Base-by-base conservation (phyloP, 2,888 invertebrate genomes). In the Muschampia staudingeri region DNA sequence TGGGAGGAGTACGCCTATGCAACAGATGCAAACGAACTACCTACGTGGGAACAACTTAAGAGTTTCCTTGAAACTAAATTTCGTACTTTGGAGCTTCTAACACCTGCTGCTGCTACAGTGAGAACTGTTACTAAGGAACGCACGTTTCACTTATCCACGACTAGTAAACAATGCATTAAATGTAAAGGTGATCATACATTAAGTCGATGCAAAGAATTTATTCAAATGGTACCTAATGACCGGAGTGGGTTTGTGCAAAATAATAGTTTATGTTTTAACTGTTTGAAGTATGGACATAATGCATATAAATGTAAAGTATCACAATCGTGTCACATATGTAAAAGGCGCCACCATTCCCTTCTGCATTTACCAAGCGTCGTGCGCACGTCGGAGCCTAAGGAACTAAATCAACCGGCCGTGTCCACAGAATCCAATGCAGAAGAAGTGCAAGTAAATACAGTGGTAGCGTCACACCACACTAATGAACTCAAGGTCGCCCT, bases 1-100 rank as follows among this genome's bases (percentile, higher is more conserved):
- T 89, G 85, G 86, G 88, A 88, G 78, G 44, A 87, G 25, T n/a
- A 78, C 79, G 69, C 80, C 1, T 81, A 81, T 48, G 77, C 44
- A 48, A 78, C 81, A 71, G 42, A 81, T 11, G n/a, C 61, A 1
- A 76, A 86, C 9, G 76, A 75, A 25, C 75, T 86, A 44, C 85
- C 86, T n/a, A 82, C 76, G 11, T 83, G 82, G 81, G 37, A 73
- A 0, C 78, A 81, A 16, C 72, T 87, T 37, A 79, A 67, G 12
- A 78, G 65, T 0, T 86, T 84, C 80, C 71, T 86, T 1, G 81
- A 84, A 80, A 73, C 84, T 7, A 86, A 83, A 75, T 85, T 77
- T 52, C 83, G 84, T 8, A 87, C 86, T 1, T 37, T 85, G 12
- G 86, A 86, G 61, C 65, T 85, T 14, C 25, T 84, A 9, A 73